phyloP scores from a whole-genome alignment of 2,113 vertebrate genomes.

The Misgurnus mizolepis region DNA sequence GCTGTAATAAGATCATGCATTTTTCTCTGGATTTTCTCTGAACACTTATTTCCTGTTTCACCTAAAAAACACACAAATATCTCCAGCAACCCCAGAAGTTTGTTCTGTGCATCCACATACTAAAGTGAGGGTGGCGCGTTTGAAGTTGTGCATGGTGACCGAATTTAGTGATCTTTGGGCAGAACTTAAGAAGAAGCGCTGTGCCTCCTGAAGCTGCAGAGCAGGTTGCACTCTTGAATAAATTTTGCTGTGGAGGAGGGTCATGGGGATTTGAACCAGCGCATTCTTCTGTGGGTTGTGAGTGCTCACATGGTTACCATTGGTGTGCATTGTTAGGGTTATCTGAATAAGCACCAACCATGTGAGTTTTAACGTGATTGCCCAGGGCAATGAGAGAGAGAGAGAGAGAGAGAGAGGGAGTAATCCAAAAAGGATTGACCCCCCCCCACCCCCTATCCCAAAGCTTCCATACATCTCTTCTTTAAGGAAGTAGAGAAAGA shows the following conservation, averaged over 20 bases:
- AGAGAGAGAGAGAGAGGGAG: slow-evolving; percentile 66
- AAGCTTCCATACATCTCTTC: slow-evolving; percentile 51
- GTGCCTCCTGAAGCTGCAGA: slow-evolving; percentile 80
- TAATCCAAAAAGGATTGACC: slow-evolving; percentile 78
- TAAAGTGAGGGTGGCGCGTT: neutral
- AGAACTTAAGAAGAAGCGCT: slow-evolving; percentile 75
- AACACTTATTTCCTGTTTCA: slow-evolving; percentile 31
- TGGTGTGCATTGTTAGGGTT: slow-evolving; percentile 88
- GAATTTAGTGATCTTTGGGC: slow-evolving; percentile 78
- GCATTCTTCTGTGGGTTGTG: slow-evolving; percentile 96
- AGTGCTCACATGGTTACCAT: slow-evolving; percentile 98
- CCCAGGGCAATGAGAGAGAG: slow-evolving; percentile 79
- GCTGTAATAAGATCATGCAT: slow-evolving; percentile 46
- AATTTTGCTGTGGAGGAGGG: slow-evolving; percentile 83
- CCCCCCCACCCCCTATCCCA: slow-evolving; percentile 64
- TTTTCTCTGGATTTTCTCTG: slow-evolving; percentile 28
- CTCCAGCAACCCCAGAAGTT: slow-evolving; percentile 16
- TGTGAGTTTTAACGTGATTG: slow-evolving; percentile 89
- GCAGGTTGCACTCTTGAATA: slow-evolving; percentile 91
- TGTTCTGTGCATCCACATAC: neutral
- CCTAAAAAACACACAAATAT: neutral
- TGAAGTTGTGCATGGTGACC: neutral
- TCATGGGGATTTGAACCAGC: slow-evolving; percentile 91
- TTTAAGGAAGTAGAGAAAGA: slow-evolving; percentile 51
- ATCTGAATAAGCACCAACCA: slow-evolving; percentile 94